phyloP scores from a whole-genome alignment of 2,888 invertebrate species.

The Hesperia comma region DNA sequence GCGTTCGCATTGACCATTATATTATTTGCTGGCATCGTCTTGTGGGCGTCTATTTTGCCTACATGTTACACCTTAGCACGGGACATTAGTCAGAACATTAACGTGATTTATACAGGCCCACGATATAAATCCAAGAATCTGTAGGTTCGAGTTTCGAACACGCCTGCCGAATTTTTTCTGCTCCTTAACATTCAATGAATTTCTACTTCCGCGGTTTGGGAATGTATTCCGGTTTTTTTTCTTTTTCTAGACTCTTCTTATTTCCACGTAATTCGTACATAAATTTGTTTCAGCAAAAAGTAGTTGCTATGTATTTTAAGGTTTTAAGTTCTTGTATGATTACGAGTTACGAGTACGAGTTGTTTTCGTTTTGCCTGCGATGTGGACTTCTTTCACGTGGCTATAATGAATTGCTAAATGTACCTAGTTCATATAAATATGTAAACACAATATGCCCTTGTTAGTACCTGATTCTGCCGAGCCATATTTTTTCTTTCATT shows the following conservation, averaged over 20 bases:
- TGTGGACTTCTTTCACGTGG: too few relatives aligned
- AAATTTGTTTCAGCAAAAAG: too few relatives aligned
- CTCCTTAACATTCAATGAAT: constrained; percentile 46
- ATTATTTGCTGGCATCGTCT: constrained; percentile 39
- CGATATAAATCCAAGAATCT: constrained; percentile 66
- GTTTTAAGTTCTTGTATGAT: too few relatives aligned
- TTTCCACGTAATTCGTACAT: not conserved
- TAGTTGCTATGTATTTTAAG: too few relatives aligned
- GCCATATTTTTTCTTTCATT: too few relatives aligned
- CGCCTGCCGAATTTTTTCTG: constrained; percentile 62
- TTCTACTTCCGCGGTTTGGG: constrained; percentile 7
- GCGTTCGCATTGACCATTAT: constrained; percentile 30
- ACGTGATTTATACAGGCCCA: constrained; percentile 69
- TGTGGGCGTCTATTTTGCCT: constrained; percentile 49
- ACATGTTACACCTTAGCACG: constrained; percentile 61
- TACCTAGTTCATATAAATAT: too few relatives aligned
- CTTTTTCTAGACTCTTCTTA: not conserved
- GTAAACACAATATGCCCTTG: too few relatives aligned
- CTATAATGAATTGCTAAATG: too few relatives aligned
- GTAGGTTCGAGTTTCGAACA: constrained; percentile 55
- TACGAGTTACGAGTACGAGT: too few relatives aligned
- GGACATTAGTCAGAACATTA: constrained; percentile 71
- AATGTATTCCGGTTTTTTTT: constrained; percentile 19
- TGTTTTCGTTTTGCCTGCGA: too few relatives aligned
- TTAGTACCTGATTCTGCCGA: too few relatives aligned